Conservation (phyloP, 2,797 vertebrate genomes). For the Triplophysa yarkandensis region DNA sequence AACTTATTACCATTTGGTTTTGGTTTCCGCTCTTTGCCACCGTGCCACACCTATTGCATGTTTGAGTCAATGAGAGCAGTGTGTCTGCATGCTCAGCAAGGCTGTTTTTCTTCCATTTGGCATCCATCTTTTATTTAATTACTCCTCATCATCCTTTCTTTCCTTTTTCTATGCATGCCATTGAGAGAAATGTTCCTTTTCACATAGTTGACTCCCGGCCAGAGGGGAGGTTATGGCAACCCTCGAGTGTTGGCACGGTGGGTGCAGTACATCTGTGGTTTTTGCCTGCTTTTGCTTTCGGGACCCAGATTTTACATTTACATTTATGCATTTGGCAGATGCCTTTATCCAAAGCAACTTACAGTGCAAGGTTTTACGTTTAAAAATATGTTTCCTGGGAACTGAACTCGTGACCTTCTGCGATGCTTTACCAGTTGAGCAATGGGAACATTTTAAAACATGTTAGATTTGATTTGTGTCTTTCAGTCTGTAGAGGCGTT, state of each 20-base stretch:
- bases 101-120: conserved; percentile 37
- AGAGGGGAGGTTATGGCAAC: conserved; percentile 49
- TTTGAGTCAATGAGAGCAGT: conserved; percentile 76
- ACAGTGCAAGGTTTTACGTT: neutral
- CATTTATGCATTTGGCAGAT: neutral
- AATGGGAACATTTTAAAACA: neutral
- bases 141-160: conserved; percentile 34
- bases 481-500: no score
- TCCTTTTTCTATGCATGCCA: conserved; percentile 56
- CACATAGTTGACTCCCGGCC: conserved; percentile 51
- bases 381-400: neutral
- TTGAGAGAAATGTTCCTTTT: conserved; percentile 56
- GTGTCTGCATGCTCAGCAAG: conserved; percentile 65
- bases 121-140: conserved; percentile 42
- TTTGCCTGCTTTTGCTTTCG: neutral
- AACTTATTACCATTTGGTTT: conserved; percentile 76
- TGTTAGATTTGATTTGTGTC: no score
- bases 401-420: neutral
- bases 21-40: conserved; percentile 73
- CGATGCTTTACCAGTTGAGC: neutral
- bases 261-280: conserved; percentile 27
- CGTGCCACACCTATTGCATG: conserved; percentile 77
- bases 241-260: conserved; percentile 17
- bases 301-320: neutral
- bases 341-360: neutral